Conservation (phyloP, 2,797 vertebrate species). For the Perodicticus potto region DNA sequence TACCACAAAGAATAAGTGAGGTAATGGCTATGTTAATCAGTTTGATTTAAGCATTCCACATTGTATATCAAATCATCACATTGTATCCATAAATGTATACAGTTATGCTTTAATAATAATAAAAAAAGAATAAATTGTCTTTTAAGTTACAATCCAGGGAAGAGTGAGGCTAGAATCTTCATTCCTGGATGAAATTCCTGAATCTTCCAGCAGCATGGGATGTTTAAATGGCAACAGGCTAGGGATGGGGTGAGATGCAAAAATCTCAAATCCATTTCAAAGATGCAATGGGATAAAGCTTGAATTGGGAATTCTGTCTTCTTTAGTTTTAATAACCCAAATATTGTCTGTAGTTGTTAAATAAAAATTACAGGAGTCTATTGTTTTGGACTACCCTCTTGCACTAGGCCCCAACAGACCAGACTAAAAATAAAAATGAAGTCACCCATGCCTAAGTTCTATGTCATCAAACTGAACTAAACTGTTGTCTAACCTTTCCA, state of each 20-base stretch:
- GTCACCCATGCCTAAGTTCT: background rate
- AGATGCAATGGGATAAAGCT: background rate
- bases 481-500: background rate
- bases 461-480: background rate
- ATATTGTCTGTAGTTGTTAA: background rate
- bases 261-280: background rate
- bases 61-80: too few relatives aligned
- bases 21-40: too few relatives aligned
- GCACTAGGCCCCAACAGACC: background rate
- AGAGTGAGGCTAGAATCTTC: background rate
- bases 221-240: background rate
- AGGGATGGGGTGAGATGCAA: background rate
- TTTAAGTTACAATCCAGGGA: slow-evolving; percentile 33
- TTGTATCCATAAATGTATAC: too few relatives aligned
- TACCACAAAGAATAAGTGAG: too few relatives aligned
- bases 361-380: background rate
- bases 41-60: too few relatives aligned
- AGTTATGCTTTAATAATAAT: too few relatives aligned
- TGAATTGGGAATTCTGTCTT: background rate
- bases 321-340: background rate
- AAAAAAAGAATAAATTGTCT: background rate
- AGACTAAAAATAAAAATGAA: background rate
- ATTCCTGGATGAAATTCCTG: slow-evolving; percentile 50
- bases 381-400: background rate
- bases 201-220: background rate